phyloP scores from a whole-genome alignment of 2,113 vertebrate species.

The Lanius collurio region DNA sequence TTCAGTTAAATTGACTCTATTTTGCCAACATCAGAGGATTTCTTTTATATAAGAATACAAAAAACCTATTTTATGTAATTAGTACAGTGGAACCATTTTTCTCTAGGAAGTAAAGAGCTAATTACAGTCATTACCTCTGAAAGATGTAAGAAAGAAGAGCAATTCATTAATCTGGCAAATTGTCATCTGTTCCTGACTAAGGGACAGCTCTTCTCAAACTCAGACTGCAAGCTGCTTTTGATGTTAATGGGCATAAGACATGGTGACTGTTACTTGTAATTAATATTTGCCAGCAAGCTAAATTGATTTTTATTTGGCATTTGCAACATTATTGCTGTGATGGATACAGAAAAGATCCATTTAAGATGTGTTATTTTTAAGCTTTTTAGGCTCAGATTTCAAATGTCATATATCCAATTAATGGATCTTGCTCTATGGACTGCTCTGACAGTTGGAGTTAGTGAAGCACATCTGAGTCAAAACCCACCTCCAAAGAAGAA shows the following conservation, averaged over 20 bases:
- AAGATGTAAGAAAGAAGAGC: conserved; percentile 24
- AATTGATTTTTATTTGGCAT: neutral
- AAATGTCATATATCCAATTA: neutral
- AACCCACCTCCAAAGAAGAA: neutral
- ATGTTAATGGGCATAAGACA: neutral
- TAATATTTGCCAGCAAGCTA: neutral
- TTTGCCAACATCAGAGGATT: neutral
- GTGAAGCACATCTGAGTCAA: neutral
- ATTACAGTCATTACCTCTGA: conserved; percentile 42
- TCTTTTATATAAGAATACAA: neutral
- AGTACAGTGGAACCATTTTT: neutral
- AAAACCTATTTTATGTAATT: conserved; percentile 15
- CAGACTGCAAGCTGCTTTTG: neutral
- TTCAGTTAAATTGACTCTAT: conserved; percentile 15
- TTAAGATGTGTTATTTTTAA: neutral
- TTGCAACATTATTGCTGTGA: neutral
- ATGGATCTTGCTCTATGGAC: neutral
- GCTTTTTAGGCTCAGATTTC: neutral
- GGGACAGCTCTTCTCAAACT: neutral
- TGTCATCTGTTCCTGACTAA: neutral
- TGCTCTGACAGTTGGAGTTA: neutral
- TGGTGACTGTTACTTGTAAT: neutral
- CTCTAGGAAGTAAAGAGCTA: conserved; percentile 27
- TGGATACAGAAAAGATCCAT: neutral
- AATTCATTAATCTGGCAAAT: conserved; percentile 43